Evolutionary conservation across 30 jellyfish, hydroid and myxozoan species (phyloP), one percentile per base, ranked within the genome.

Genomic region (Aurelia aurita complex sp. Pacific): DNA sequence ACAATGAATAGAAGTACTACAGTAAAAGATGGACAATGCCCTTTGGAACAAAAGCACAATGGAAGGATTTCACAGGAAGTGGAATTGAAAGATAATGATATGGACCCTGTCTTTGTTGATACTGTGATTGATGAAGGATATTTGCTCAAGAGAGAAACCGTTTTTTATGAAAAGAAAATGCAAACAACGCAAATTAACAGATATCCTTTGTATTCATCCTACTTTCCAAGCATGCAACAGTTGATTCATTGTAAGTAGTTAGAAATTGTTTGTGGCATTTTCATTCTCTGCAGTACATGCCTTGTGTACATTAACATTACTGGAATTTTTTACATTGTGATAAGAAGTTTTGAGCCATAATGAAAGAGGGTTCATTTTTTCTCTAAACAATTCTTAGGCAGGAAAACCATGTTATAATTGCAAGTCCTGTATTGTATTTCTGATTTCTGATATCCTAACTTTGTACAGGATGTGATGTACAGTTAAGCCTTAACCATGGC

Each of bases 61-160:
- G 57, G 57, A 7, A 46, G 57, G 15, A 64, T 10, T 12, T 10
- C 34, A 23, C 17, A 66, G 19, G 52, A 60, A n/a, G 23, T 29
- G 12, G 63, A 63, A 62, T 59, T 35, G 54, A 46, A 63, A 16
- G 43, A 64, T 1, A 17, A 10, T 33, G 52, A 46, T 6, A 6
- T 46, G 57, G 57, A 46, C 57, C 57, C 57, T 7, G 15, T 17
- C 11, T 19, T 77, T 77, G 77, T 55, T 4, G 15, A 63, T 32
- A 64, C 64, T 63, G 57, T 46, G 57, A 46, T 77, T 60, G 87
- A 77, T 60, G 77, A 77, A 35, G 77, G 65, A 14, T 77, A 77
- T 35, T 53, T 77, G 29, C 42, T 61, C 53, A 77, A 77, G 50
- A 77, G 87, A 61, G 87, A 77, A 23, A 77, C 87, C 11, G 74